These are phyloP conservation scores for Conger conger DNA, from an alignment of 2,113 vertebrate species.

Conservation along the genomic window DNA sequence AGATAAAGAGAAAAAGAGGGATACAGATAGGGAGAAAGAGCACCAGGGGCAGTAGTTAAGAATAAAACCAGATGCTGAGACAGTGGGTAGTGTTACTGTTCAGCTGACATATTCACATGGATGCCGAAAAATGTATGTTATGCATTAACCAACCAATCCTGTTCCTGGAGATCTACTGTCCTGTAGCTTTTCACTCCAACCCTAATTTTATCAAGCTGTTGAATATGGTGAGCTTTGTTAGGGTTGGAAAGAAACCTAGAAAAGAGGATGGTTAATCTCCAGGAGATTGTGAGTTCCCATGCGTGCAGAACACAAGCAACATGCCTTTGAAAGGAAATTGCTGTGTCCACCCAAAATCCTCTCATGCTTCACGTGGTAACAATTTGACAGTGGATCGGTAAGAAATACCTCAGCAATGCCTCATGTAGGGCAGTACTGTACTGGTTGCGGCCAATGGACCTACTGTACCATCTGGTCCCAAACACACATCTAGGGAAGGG, in stretches of 20 bases:
- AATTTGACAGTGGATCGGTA: not conserved
- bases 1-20: slow-evolving; percentile 4
- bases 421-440: not conserved
- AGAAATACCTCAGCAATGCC: no score
- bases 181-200: no score
- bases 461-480: not conserved
- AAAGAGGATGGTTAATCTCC: no score
- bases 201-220: no score
- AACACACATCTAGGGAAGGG: not conserved
- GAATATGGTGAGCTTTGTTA: no score
- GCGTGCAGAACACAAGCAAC: no score
- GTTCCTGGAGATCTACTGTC: no score
- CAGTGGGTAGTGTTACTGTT: slow-evolving; percentile 48
- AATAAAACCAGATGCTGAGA: slow-evolving; percentile 26
- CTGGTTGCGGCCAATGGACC: not conserved
- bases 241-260: no score
- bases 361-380: not conserved
- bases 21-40: not conserved
- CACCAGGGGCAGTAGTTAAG: slow-evolving; percentile 31
- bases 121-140: slow-evolving; percentile 64
- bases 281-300: no score
- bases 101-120: slow-evolving; percentile 63
- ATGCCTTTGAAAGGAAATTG: not conserved
- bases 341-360: not conserved
- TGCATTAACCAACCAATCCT: slow-evolving; percentile 68